Evolutionary conservation across 2,797 vertebrate species (phyloP), one percentile per base, ranked within the genome.

Genomic region (Anguilla pacifica): DNA sequence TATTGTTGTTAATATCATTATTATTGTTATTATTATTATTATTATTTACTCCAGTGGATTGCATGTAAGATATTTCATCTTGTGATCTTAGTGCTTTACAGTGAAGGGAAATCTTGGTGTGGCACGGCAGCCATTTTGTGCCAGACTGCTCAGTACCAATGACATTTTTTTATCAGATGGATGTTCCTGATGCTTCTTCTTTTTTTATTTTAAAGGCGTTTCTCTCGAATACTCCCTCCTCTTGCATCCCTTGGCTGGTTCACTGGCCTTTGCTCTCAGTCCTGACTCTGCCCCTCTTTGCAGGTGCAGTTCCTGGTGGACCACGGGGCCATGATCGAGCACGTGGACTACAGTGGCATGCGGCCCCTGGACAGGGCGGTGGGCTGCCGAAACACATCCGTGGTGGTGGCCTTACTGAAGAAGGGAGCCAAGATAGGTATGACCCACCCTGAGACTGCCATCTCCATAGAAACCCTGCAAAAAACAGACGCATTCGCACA

Each of bases 381-480:
- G 93, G 99, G 99, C 64, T 99, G 99, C 95, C 97, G 98, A 88
- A 99, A 99, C 96, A 98, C 98, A 0, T 99, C 99, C 0, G 98
- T 99, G 46, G 99, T 99, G 55, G 97, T 99, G 92, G 97, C 99
- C 59, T 96, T 99, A 86, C 96, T 99, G 93, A 99, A 99, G 96
- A 99, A 99, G 96, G 99, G 99, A 96, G 99, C 98, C 90, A 99
- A 99, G 96, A 99, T 99, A 97, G 98, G 98, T 99, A 97, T 94
- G 97, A 51, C 7, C 10, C 43, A 1, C 46, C 6, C 17, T 9
- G 3, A 46, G 6, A 49, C 19, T 3, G 43, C 79, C 35, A 2
- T 51, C 46, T 5, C 39, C 35, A 22, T 22, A 43, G 72, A 43
- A 39, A 77, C 31, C 67, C 28, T 9, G 22, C 25, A 25, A n/a